phyloP scores from a whole-genome alignment of 2,797 vertebrate genomes.

The Dipus sagitta region DNA sequence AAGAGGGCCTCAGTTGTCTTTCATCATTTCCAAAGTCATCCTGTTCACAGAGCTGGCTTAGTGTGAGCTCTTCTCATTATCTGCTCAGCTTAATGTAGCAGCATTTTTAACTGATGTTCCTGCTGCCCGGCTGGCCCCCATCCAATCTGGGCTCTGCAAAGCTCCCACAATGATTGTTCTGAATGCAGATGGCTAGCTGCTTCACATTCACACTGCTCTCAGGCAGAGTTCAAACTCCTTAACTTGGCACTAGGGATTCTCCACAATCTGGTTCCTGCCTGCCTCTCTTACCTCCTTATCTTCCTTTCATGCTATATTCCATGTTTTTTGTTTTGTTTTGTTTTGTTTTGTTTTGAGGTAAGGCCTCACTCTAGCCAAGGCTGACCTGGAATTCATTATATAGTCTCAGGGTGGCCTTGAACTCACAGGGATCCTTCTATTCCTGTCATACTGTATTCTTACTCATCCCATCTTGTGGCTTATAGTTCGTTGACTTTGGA shows the following conservation, averaged over 20 bases:
- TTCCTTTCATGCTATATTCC: too few relatives aligned
- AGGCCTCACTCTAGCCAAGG: too few relatives aligned
- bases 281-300: not conserved
- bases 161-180: not conserved
- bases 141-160: not conserved
- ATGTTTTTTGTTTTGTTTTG: too few relatives aligned
- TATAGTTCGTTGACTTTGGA: conserved; percentile 11
- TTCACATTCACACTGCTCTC: not conserved
- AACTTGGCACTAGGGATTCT: not conserved
- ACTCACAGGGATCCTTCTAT: not conserved
- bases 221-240: not conserved
- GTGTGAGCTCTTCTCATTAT: not conserved
- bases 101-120: not conserved
- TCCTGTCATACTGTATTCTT: not conserved
- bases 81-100: not conserved
- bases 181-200: conserved; percentile 27
- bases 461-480: not conserved
- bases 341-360: too few relatives aligned
- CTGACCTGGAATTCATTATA: too few relatives aligned
- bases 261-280: not conserved
- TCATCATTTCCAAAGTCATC: conserved; percentile 27
- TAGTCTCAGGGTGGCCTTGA: too few relatives aligned
- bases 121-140: not conserved
- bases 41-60: not conserved
- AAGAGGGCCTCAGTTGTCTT: not conserved